A percentile compares a stretch with the other conserved stretches of the same genome.
These are phyloP conservation scores for Lycocorax pyrrhopterus DNA, from an alignment of 2,113 vertebrate genomes.

Conservation along the genomic window DNA sequence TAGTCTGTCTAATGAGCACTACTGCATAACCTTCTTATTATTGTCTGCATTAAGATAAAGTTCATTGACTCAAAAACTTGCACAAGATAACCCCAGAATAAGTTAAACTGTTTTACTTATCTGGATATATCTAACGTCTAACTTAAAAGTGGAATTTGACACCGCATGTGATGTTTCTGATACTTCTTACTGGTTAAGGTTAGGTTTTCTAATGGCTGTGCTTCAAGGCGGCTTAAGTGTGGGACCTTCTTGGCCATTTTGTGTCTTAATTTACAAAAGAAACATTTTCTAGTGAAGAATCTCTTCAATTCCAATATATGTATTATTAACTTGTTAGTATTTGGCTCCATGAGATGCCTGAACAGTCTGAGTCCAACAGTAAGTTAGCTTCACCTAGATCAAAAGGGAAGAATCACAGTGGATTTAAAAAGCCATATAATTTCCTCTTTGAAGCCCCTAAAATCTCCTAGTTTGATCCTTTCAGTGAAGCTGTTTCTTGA, in stretches of 20 bases:
- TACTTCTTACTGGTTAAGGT: background rate
- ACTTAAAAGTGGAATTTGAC: background rate
- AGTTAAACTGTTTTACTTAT: background rate
- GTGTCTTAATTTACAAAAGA: background rate
- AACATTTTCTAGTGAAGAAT: background rate
- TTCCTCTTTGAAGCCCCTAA: background rate
- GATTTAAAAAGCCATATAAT: background rate
- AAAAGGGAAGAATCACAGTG: background rate
- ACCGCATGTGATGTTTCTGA: fast-evolving
- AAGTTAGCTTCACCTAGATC: background rate
- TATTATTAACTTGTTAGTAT: background rate
- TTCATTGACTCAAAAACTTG: background rate
- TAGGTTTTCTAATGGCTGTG: background rate
- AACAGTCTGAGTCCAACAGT: background rate
- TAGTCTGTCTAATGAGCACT: background rate
- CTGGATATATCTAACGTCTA: background rate
- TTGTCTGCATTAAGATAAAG: background rate
- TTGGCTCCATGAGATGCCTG: background rate
- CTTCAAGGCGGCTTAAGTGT: background rate
- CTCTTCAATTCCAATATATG: background rate
- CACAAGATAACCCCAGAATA: background rate
- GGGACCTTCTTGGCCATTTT: background rate
- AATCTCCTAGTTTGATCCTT: background rate
- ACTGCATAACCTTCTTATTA: background rate
- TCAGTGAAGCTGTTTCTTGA: background rate